Evolutionary conservation across 2,113 vertebrate genomes (phyloP), one percentile per base, ranked within the genome.

Genomic region (Emydocephalus ijimae): DNA sequence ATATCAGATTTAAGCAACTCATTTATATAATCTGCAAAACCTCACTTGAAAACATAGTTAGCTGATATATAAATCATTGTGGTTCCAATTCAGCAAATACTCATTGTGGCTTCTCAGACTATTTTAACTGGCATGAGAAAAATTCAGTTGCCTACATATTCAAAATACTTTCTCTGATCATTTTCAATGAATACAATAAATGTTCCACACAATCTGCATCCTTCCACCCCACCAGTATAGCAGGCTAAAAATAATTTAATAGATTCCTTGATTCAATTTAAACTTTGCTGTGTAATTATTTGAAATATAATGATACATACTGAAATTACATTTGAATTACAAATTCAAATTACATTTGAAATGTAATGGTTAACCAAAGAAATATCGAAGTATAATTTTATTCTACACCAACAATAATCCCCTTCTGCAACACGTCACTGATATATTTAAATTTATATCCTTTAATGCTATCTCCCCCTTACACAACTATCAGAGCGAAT

Each of bases 31-130:
- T 26, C 94, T 94, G 61, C 10, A 89, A 90, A 88, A 14, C 21
- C 93, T 85, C 43, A 94, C 93, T 92, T 90, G 87, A 95, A 94
- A 95, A 93, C 11, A 81, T 6, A 89, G 92, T 89, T 93, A 93
- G 8, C 7, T 23, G 48, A 95, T 90, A 90, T 1, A 89, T 29
- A 90, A 90, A 59, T 93, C 85, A 91, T 54, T 95, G 85, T 69
- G 56, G 5, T 89, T 48, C 9, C 43, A 95, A 59, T 29, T 91
- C 20, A 91, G n/a, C 50, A 88, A 90, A 12, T 14, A 12, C 29
- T 91, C 94, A 93, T 89, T 90, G 89, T 91, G 86, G 86, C 81
- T 91, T 52, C 91, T 95, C 29, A 87, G 48, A 88, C 86, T 94
- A 92, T 81, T 88, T 93, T 94, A 57, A 86, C 85, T 18, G 0